phyloP scores from a whole-genome alignment of 2,888 invertebrate species.

The Acrobasis consociella region DNA sequence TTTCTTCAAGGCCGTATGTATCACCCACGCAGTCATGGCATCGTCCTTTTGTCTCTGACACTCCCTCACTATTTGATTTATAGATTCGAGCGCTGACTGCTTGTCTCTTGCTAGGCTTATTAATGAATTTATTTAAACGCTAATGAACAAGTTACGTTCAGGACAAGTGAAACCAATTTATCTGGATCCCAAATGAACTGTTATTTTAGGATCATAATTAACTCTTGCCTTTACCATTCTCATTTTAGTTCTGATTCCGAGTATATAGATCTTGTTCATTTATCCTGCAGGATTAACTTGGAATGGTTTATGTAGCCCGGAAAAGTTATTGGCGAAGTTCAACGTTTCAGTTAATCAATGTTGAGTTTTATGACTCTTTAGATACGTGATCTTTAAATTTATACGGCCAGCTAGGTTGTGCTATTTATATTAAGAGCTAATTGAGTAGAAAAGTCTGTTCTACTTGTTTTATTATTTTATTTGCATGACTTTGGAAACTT shows the following conservation, averaged over 20 bases:
- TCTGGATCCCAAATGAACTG: constrained; percentile 63
- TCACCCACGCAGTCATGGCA: constrained; percentile 47
- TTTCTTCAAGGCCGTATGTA: constrained; percentile 46
- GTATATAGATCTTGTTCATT: constrained; percentile 24
- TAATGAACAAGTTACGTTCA: constrained; percentile 79
- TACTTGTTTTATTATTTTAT: too few species aligned
- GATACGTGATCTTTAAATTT: constrained; percentile 2
- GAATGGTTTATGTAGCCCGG: constrained; percentile 15
- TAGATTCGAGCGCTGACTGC: constrained; percentile 76
- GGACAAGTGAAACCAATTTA: constrained; percentile 78
- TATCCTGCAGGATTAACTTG: constrained; percentile 18
- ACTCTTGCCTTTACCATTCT: constrained; percentile 33
- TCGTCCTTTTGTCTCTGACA: constrained; percentile 79
- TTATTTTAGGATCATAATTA: constrained; percentile 67
- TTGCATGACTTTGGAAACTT: too few species aligned
- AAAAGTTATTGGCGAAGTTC: constrained; percentile 20
- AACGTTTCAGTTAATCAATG: constrained; percentile 18
- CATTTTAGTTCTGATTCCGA: constrained; percentile 20
- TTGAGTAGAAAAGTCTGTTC: too few species aligned
- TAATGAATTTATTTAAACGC: constrained; percentile 82
- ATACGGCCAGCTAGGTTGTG: not conserved
- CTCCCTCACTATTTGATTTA: constrained; percentile 82
- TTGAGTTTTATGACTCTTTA: constrained; percentile 11
- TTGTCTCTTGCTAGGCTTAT: constrained; percentile 74
- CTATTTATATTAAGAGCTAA: not conserved